These are phyloP conservation scores for Schizotus pectinicornis DNA, from an alignment of 2,888 invertebrate species.

Conservation along the genomic window DNA sequence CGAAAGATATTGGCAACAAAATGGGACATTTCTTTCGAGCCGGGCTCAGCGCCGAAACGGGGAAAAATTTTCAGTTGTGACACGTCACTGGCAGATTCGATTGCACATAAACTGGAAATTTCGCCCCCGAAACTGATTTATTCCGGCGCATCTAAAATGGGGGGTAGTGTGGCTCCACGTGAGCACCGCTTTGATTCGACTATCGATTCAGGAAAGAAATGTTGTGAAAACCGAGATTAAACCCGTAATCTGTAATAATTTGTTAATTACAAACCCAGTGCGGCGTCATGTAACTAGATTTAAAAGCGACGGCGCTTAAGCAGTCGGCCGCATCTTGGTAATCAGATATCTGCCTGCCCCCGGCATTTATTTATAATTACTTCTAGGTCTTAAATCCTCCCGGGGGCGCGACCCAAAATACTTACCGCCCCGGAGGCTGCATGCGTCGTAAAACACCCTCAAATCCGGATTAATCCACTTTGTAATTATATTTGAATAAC, in stretches of 20 bases:
- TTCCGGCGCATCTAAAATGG: too few relatives aligned
- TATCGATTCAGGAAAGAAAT: constrained; percentile 22
- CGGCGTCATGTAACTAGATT: constrained; percentile 57
- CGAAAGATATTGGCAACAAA: too few relatives aligned
- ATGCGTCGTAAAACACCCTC: background rate
- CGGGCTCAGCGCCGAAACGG: too few relatives aligned
- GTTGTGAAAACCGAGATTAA: constrained; percentile 25
- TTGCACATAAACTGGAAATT: too few relatives aligned
- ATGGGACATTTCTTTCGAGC: too few relatives aligned
- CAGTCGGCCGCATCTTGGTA: constrained; percentile 53
- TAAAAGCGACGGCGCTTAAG: constrained; percentile 56
- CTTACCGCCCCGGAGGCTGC: constrained; percentile 1
- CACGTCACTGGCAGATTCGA: too few relatives aligned
- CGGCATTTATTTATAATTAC: constrained; percentile 58
- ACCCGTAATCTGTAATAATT: constrained; percentile 53
- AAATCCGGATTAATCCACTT: constrained; percentile 25
- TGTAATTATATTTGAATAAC: constrained; percentile 19
- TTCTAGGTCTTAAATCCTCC: constrained; percentile 47
- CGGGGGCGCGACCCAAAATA: constrained; percentile 25
- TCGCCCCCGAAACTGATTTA: too few relatives aligned
- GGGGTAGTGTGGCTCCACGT: too few relatives aligned
- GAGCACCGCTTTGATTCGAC: too few relatives aligned
- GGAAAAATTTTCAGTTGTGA: too few relatives aligned
- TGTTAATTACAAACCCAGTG: constrained; percentile 58
- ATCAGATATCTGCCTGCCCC: constrained; percentile 57